phyloP scores from a whole-genome alignment of 2,888 invertebrate species.

The Ypsolopha sequella region DNA sequence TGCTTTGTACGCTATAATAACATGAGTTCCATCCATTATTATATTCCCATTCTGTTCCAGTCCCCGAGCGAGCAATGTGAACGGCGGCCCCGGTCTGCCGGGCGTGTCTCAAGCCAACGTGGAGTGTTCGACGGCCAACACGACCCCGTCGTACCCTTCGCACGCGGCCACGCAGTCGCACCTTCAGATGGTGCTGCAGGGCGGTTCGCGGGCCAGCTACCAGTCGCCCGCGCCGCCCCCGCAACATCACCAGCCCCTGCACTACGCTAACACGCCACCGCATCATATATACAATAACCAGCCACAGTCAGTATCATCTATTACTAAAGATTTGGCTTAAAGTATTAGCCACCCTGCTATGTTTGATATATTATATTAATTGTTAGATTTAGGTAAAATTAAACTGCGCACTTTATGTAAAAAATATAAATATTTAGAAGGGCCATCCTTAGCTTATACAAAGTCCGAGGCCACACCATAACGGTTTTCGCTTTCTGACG shows the following conservation, averaged over 20 bases:
- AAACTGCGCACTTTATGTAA: too few relatives aligned
- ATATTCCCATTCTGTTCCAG: neutral
- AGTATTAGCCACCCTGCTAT: too few relatives aligned
- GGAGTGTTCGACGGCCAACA: constrained; percentile 3
- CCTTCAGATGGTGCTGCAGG: constrained; percentile 62
- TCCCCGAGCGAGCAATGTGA: neutral
- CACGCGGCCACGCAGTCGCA: constrained; percentile 19
- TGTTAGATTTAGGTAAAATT: too few relatives aligned
- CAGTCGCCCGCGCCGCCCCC: constrained; percentile 19
- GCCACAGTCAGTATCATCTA: constrained; percentile 33
- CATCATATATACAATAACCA: constrained; percentile 34
- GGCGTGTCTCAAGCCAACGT: too few relatives aligned
- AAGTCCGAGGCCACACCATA: too few relatives aligned
- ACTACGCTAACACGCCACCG: constrained; percentile 34
- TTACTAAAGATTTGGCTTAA: too few relatives aligned
- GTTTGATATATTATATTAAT: too few relatives aligned
- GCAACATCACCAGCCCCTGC: constrained; percentile 36
- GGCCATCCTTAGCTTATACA: too few relatives aligned
- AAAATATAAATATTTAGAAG: too few relatives aligned
- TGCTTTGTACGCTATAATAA: too few relatives aligned
- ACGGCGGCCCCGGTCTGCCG: neutral
- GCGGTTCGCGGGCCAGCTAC: constrained; percentile 34
- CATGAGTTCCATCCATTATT: neutral
- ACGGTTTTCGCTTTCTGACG: too few relatives aligned
- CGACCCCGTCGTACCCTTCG: constrained; percentile 17